A percentile compares a stretch with the other conserved stretches of the same genome.
phyloP scores from a whole-genome alignment of 2,113 vertebrate genomes.

The Azemiops feae region DNA sequence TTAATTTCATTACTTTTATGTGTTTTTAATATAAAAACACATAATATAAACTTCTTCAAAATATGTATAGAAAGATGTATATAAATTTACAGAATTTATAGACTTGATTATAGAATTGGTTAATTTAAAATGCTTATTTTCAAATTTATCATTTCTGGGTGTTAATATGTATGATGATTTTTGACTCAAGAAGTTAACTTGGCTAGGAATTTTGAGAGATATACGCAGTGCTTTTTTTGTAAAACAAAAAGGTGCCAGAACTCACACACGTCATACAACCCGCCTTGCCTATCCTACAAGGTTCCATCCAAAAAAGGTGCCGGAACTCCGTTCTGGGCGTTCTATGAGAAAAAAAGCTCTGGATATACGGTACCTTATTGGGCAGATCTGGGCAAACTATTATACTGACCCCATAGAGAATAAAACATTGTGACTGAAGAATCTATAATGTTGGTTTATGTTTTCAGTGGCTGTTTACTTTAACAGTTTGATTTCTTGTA shows the following conservation, averaged over 20 bases:
- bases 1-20: too few species aligned
- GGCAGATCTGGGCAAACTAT: not conserved
- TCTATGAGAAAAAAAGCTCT: too few species aligned
- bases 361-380: not conserved
- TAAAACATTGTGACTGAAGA: not conserved
- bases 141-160: not conserved
- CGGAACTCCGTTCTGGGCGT: too few species aligned
- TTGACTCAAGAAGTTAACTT: not conserved
- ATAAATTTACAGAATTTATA: not conserved
- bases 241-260: too few species aligned
- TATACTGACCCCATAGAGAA: too few species aligned
- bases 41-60: too few species aligned
- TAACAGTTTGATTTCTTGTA: constrained; percentile 12
- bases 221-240: too few species aligned
- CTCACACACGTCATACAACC: too few species aligned
- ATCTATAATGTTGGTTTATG: not conserved
- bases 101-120: not conserved
- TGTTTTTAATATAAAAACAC: too few species aligned
- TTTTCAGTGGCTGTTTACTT: constrained; percentile 35
- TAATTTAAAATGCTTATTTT: not conserved
- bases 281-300: too few species aligned
- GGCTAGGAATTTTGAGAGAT: not conserved
- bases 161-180: not conserved
- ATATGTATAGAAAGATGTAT: too few species aligned
- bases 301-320: too few species aligned